phyloP scores from a whole-genome alignment of 2,797 vertebrate species.

The Myotis findleyi region DNA sequence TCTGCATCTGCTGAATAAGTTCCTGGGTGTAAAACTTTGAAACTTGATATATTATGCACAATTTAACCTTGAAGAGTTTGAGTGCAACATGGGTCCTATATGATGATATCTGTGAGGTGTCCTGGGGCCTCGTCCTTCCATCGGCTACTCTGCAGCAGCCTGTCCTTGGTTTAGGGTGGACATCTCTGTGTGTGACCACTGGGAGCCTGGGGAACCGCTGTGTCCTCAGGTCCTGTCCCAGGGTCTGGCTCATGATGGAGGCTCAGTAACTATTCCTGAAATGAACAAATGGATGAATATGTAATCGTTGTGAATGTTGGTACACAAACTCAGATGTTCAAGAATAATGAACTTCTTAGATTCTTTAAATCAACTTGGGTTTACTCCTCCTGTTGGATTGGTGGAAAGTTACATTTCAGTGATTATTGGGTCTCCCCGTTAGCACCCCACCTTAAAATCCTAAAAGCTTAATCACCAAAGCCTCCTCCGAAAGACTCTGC shows the following conservation, averaged over 20 bases:
- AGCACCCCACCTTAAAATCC: neutral
- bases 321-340: neutral
- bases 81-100: neutral
- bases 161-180: neutral
- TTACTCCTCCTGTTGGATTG: neutral
- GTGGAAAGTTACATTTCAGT: neutral
- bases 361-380: neutral
- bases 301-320: neutral
- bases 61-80: neutral
- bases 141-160: neutral
- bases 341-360: neutral
- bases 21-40: neutral
- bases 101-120: fast-evolving
- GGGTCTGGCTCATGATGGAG: neutral
- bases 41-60: neutral
- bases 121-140: neutral
- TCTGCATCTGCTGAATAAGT: neutral
- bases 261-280: neutral
- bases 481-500: neutral
- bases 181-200: neutral
- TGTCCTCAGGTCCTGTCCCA: neutral
- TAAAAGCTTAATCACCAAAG: neutral
- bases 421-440: neutral
- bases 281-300: neutral
- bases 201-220: neutral